A percentile compares a stretch with the other conserved stretches of the same genome.
Evolutionary conservation across 1,140 invertebrate genomes (phyloP).

Genomic region (Aphidius gifuensis): DNA sequence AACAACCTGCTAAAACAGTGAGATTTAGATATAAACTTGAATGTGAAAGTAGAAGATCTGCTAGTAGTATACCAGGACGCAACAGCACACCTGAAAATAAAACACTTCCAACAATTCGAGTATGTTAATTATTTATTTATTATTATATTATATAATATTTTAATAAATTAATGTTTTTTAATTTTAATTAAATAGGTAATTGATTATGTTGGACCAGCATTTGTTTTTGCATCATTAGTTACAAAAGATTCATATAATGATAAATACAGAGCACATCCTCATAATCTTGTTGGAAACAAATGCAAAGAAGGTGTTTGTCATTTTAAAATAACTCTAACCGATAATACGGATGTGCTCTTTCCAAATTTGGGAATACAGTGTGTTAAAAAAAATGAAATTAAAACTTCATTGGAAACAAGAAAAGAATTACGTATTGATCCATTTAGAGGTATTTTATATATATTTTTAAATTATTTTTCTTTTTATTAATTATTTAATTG

Average conservation of each 20-base stretch:
- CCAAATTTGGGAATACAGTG: slow-evolving; percentile 95
- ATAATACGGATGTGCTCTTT: slow-evolving; percentile 78
- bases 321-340: slow-evolving; percentile 67
- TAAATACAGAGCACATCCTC: slow-evolving; percentile 87
- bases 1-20: slow-evolving; percentile 92
- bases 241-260: slow-evolving; percentile 71
- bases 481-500: background rate
- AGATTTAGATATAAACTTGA: slow-evolving; percentile 94
- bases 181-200: slow-evolving; percentile 60
- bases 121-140: slow-evolving; percentile 38
- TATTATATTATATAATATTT: background rate
- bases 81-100: slow-evolving; percentile 86
- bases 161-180: background rate
- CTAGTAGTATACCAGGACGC: slow-evolving; percentile 91
- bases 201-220: slow-evolving; percentile 76
- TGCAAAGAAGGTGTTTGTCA: slow-evolving; percentile 89
- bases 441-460: slow-evolving; percentile 71
- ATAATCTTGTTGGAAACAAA: slow-evolving; percentile 89
- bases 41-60: slow-evolving; percentile 69
- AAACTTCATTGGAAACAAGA: slow-evolving; percentile 74
- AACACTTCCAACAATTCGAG: slow-evolving; percentile 86
- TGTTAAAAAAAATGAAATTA: slow-evolving; percentile 93
- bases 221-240: slow-evolving; percentile 92
- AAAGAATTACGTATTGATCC: slow-evolving; percentile 90
- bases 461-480: background rate